Conservation (phyloP, 2,888 invertebrate species). For the Oligia latruncula region DNA sequence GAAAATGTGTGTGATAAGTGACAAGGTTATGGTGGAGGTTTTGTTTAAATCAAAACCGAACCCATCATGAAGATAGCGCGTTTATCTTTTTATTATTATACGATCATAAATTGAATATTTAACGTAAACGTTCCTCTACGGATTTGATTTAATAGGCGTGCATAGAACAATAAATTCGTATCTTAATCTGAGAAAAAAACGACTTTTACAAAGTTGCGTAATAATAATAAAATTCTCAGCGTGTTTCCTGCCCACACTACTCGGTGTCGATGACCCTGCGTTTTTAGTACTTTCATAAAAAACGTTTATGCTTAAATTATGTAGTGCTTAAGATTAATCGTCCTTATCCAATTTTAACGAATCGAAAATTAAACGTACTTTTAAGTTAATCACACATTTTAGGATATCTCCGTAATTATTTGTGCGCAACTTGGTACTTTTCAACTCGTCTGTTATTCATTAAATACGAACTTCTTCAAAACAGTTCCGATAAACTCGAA, state of each 20-base stretch:
- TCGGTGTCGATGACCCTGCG: constrained; percentile 65
- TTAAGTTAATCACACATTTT: constrained; percentile 42
- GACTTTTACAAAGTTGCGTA: constrained; percentile 63
- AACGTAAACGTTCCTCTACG: constrained; percentile 26
- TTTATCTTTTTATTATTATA: constrained; percentile 34
- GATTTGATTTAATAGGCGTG: constrained; percentile 59
- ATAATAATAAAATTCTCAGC: constrained; percentile 68
- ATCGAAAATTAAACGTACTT: constrained; percentile 44
- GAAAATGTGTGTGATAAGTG: background rate
- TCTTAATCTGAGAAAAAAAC: constrained; percentile 67
- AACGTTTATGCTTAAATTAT: constrained; percentile 63
- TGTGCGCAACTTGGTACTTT: background rate
- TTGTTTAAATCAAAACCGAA: constrained; percentile 31
- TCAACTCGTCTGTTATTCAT: background rate
- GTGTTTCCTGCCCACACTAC: constrained; percentile 63
- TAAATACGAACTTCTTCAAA: background rate
- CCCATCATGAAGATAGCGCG: constrained; percentile 29
- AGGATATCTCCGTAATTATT: constrained; percentile 24
- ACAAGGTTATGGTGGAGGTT: background rate
- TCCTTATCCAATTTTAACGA: constrained; percentile 59
- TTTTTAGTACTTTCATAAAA: constrained; percentile 61
- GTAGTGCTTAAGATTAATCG: constrained; percentile 66
- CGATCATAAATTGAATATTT: constrained; percentile 40
- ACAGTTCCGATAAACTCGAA: background rate
- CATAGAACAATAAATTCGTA: constrained; percentile 59